Conservation (phyloP, 2,888 invertebrate species). For the Apodemia zela region DNA sequence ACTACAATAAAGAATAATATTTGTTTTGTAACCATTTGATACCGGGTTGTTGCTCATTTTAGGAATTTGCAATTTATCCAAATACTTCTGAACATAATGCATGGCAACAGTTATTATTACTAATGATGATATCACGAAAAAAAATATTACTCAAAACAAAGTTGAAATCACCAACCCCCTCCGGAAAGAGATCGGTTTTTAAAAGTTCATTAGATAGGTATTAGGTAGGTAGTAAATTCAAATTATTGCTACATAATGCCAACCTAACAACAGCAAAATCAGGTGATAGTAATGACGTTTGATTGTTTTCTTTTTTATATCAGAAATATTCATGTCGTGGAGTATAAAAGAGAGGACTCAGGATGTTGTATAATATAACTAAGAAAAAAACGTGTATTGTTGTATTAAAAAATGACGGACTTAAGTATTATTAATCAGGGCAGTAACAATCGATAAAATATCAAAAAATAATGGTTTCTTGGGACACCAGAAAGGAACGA, state of each 20-base stretch:
- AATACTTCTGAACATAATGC: conserved; percentile 70
- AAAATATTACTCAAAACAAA: conserved; percentile 3
- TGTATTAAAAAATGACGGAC: too few relatives aligned
- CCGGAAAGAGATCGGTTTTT: conserved; percentile 26
- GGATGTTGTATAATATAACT: too few relatives aligned
- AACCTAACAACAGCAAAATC: conserved; percentile 58
- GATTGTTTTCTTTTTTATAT: conserved; percentile 8
- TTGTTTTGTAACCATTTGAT: conserved; percentile 57
- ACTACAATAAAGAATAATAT: conserved; percentile 83
- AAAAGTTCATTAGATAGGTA: conserved; percentile 28
- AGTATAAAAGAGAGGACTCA: too few relatives aligned
- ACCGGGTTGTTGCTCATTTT: conserved; percentile 41
- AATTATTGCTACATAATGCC: conserved; percentile 46
- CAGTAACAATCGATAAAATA: too few relatives aligned
- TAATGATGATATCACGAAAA: background rate
- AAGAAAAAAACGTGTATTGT: too few relatives aligned
- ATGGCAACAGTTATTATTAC: conserved; percentile 38
- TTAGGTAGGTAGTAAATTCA: too few relatives aligned
- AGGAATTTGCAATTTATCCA: conserved; percentile 54
- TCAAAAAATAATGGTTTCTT: too few relatives aligned
- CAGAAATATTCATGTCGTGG: too few relatives aligned
- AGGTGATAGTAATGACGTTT: conserved; percentile 52
- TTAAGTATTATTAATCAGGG: too few relatives aligned
- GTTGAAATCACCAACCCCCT: conserved; percentile 18
- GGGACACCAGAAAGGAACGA: too few relatives aligned